A percentile compares a stretch with the other conserved stretches of the same genome.
Conservation (phyloP, 2,113 vertebrate genomes). For the Circaetus gallicus region DNA sequence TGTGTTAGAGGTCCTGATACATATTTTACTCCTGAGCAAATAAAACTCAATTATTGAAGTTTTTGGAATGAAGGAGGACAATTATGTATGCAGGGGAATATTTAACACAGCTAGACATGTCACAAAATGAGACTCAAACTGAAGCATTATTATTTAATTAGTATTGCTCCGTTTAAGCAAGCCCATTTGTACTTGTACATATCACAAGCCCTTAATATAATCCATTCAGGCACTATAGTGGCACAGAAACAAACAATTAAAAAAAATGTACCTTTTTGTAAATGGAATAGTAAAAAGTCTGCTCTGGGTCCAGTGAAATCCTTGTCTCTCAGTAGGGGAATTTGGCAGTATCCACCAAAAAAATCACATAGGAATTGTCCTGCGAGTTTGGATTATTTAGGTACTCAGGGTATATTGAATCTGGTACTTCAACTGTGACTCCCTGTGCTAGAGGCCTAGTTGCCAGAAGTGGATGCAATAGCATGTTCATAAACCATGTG, state of each 20-base stretch:
- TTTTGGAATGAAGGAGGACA: background rate
- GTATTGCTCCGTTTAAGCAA: background rate
- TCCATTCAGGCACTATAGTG: background rate
- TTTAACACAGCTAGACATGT: slow-evolving; percentile 23
- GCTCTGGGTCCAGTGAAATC: background rate
- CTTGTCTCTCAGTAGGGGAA: background rate
- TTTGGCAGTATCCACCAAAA: background rate
- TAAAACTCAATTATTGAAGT: background rate
- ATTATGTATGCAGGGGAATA: slow-evolving; percentile 29
- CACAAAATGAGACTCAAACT: slow-evolving; percentile 27
- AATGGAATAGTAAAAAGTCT: background rate
- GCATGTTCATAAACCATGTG: background rate
- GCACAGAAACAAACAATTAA: background rate
- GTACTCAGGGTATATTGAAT: background rate
- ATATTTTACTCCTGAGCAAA: background rate
- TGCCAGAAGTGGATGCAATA: background rate
- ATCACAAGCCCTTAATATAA: background rate
- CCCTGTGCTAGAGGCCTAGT: background rate
- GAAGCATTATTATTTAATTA: slow-evolving; percentile 58
- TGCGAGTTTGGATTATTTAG: background rate
- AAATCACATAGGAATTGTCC: background rate
- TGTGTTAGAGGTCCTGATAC: background rate
- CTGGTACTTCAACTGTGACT: background rate
- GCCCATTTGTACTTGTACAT: slow-evolving; percentile 11
- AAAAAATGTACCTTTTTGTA: background rate